A percentile compares a stretch with the other conserved stretches of the same genome.
phyloP scores from a whole-genome alignment of 1,140 invertebrate species.

The Calliopsis andreniformis region DNA sequence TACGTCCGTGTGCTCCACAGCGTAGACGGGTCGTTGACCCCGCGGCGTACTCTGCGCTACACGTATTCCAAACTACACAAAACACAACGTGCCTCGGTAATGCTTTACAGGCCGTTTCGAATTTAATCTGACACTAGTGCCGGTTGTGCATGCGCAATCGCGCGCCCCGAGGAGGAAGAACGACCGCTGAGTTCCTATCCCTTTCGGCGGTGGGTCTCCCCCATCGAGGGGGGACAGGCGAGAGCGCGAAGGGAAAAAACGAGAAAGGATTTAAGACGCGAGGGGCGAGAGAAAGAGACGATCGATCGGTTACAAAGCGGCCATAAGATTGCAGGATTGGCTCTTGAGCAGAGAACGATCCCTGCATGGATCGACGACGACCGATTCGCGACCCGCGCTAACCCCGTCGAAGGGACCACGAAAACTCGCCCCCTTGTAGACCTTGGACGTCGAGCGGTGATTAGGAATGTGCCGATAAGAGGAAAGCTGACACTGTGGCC shows the following conservation, averaged over 20 bases:
- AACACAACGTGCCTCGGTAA: slow-evolving; percentile 70
- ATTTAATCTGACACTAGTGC: slow-evolving; percentile 67
- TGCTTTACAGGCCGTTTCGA: slow-evolving; percentile 70
- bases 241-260: neutral
- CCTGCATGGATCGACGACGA: neutral
- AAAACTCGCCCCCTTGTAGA: too few relatives aligned
- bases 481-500: too few relatives aligned
- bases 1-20: slow-evolving; percentile 65
- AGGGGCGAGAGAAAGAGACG: slow-evolving; percentile 34
- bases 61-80: slow-evolving; percentile 77
- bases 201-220: too few relatives aligned
- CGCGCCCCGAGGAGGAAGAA: too few relatives aligned
- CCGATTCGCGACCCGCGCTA: too few relatives aligned
- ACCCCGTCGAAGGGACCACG: too few relatives aligned
- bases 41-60: slow-evolving; percentile 69
- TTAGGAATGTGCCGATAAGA: too few relatives aligned
- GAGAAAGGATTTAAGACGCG: slow-evolving; percentile 54
- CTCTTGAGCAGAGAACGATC: slow-evolving; percentile 34
- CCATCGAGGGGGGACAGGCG: too few relatives aligned
- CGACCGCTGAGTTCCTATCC: too few relatives aligned
- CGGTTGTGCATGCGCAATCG: slow-evolving; percentile 52
- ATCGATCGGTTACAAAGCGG: slow-evolving; percentile 67
- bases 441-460: too few relatives aligned
- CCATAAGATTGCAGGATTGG: slow-evolving; percentile 60
- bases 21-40: slow-evolving; percentile 79